phyloP scores from a whole-genome alignment of 2,888 invertebrate species.

The Yponomeuta cagnagella region DNA sequence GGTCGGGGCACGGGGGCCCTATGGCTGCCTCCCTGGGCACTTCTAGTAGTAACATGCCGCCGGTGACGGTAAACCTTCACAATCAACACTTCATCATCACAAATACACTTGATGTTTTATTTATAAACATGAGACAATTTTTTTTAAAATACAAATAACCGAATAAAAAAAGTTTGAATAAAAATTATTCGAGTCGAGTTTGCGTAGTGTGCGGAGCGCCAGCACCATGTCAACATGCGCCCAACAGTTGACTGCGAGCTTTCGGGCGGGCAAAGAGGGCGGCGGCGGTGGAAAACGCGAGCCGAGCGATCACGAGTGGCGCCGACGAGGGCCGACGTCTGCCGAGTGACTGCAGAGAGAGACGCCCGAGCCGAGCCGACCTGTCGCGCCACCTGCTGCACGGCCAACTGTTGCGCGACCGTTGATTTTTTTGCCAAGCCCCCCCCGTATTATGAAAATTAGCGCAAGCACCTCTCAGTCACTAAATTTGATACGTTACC shows the following conservation, averaged over 20 bases:
- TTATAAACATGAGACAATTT: background rate
- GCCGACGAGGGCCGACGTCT: slow-evolving; percentile 29
- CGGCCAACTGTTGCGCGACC: slow-evolving; percentile 73
- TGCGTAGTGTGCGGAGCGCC: slow-evolving; percentile 16
- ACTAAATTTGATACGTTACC: background rate
- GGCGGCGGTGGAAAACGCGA: slow-evolving; percentile 54
- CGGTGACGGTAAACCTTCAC: slow-evolving; percentile 24
- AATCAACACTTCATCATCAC: slow-evolving; percentile 48
- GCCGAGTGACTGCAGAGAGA: slow-evolving; percentile 43
- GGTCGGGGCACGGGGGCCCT: slow-evolving; percentile 68
- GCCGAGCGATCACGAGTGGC: slow-evolving; percentile 30
- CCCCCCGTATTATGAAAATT: slow-evolving; percentile 55
- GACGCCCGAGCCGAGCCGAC: slow-evolving; percentile 37
- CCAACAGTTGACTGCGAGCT: slow-evolving; percentile 67
- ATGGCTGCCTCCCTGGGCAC: slow-evolving; percentile 84
- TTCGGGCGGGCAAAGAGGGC: slow-evolving; percentile 70
- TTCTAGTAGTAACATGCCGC: slow-evolving; percentile 84
- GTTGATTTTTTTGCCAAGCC: slow-evolving; percentile 67
- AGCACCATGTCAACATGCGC: slow-evolving; percentile 51
- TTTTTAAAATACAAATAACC: slow-evolving; percentile 18
- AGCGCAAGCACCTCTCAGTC: slow-evolving; percentile 36
- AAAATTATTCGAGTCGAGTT: background rate
- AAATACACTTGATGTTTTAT: slow-evolving; percentile 12
- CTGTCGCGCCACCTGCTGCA: slow-evolving; percentile 71
- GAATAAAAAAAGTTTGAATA: background rate